These are phyloP conservation scores for Caenorhabditis plicata DNA, from an alignment of 2,888 invertebrate genomes.

Conservation along the genomic window DNA sequence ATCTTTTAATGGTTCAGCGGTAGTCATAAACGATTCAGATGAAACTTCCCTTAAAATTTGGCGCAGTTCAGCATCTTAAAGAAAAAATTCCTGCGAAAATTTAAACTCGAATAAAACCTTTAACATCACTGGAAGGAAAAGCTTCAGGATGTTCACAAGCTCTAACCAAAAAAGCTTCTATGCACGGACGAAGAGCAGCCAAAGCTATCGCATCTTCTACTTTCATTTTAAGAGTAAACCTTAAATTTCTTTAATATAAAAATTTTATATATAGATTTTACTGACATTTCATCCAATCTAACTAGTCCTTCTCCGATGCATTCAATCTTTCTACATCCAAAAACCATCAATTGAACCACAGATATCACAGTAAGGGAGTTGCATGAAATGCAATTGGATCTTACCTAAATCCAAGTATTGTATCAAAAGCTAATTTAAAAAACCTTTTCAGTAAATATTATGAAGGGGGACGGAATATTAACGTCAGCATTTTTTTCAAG, in stretches of 20 bases:
- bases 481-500: slow-evolving; percentile 74
- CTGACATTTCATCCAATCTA: slow-evolving; percentile 81
- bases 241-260: slow-evolving; percentile 46
- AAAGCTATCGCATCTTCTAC: slow-evolving; percentile 79
- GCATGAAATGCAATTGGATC: slow-evolving; percentile 90
- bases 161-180: slow-evolving; percentile 75
- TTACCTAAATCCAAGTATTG: slow-evolving; percentile 72
- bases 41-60: slow-evolving; percentile 34
- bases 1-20: slow-evolving; percentile 25
- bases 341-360: slow-evolving; percentile 86
- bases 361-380: slow-evolving; percentile 95
- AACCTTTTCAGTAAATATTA: slow-evolving; percentile 93
- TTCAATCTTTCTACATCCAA: slow-evolving; percentile 86
- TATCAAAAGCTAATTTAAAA: background rate
- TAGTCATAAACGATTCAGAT: slow-evolving; percentile 21
- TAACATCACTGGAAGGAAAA: background rate
- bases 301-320: slow-evolving; percentile 75
- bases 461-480: slow-evolving; percentile 86
- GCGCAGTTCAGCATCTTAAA: slow-evolving; percentile 16
- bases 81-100: slow-evolving; percentile 4
- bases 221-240: slow-evolving; percentile 83
- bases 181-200: slow-evolving; percentile 82
- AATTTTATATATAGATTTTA: background rate
- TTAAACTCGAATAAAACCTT: no score
- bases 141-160: slow-evolving; percentile 38